These are phyloP conservation scores for Prorops nasuta DNA, from an alignment of 1,140 invertebrate species.

Conservation along the genomic window DNA sequence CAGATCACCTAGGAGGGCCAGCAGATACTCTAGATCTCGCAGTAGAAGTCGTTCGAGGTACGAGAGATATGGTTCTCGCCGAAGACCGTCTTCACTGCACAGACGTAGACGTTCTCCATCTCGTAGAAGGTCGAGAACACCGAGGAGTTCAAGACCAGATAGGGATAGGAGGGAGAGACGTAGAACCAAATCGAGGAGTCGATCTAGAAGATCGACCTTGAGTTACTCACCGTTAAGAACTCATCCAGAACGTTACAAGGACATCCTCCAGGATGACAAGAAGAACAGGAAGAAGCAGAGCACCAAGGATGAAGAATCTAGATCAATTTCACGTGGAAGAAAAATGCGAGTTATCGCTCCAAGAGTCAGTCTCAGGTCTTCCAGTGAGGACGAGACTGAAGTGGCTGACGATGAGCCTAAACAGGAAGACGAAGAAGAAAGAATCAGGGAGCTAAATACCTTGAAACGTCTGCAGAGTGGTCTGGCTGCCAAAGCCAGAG, in stretches of 20 bases:
- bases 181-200: conserved; percentile 36
- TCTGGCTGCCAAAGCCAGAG: conserved; percentile 65
- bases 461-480: conserved; percentile 63
- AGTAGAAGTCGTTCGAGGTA: conserved; percentile 42
- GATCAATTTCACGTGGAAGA: conserved; percentile 25
- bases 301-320: conserved; percentile 23
- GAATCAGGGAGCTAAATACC: conserved; percentile 62
- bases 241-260: conserved; percentile 65
- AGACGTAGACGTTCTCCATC: conserved; percentile 22
- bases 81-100: conserved; percentile 24
- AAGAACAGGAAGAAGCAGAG: conserved; percentile 44
- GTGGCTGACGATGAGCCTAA: conserved; percentile 57
- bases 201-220: conserved; percentile 58
- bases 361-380: conserved; percentile 62
- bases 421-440: conserved; percentile 54
- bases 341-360: conserved; percentile 51
- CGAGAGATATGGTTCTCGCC: conserved; percentile 38
- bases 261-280: conserved; percentile 54
- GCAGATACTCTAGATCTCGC: conserved; percentile 40
- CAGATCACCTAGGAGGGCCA: conserved; percentile 35
- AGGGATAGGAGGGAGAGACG: conserved; percentile 33
- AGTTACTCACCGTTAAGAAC: conserved; percentile 66
- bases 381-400: conserved; percentile 63
- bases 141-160: conserved; percentile 12
- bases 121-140: conserved; percentile 26